phyloP scores from a whole-genome alignment of 2,888 invertebrate genomes.

The Tanytarsus gracilentus region DNA sequence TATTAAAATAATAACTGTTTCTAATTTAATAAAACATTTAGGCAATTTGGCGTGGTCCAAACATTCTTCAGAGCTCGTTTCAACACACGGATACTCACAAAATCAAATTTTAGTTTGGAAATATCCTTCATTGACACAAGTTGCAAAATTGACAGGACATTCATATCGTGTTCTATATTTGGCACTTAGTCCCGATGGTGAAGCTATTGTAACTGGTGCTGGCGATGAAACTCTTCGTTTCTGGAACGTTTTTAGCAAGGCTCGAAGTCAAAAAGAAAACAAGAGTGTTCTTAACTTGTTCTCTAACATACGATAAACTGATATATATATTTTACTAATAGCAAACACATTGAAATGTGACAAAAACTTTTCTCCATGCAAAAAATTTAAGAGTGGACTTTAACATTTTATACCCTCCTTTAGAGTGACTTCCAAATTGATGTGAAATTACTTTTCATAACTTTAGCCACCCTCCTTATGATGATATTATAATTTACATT shows the following conservation, averaged over 20 bases:
- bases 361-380: no score
- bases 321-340: background rate
- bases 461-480: no score
- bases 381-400: no score
- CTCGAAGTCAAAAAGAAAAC: constrained; percentile 86
- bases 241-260: constrained; percentile 99
- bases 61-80: constrained; percentile 94
- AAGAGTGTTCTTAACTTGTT: constrained; percentile 89
- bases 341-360: no score
- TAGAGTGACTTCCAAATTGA: no score
- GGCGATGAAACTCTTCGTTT: constrained; percentile 97
- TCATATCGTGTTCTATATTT: constrained; percentile 91
- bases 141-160: constrained; percentile 94
- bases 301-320: constrained; percentile 67
- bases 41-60: constrained; percentile 99
- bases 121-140: constrained; percentile 92
- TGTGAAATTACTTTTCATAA: no score
- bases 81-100: constrained; percentile 97
- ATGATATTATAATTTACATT: no score
- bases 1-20: background rate
- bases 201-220: constrained; percentile 97
- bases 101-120: constrained; percentile 99
- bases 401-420: no score
- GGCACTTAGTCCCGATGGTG: constrained; percentile 95
- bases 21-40: constrained; percentile 34